Evolutionary conservation across 2,888 invertebrate genomes (phyloP).

Genomic region (Sinopyrophorus schimmeli): DNA sequence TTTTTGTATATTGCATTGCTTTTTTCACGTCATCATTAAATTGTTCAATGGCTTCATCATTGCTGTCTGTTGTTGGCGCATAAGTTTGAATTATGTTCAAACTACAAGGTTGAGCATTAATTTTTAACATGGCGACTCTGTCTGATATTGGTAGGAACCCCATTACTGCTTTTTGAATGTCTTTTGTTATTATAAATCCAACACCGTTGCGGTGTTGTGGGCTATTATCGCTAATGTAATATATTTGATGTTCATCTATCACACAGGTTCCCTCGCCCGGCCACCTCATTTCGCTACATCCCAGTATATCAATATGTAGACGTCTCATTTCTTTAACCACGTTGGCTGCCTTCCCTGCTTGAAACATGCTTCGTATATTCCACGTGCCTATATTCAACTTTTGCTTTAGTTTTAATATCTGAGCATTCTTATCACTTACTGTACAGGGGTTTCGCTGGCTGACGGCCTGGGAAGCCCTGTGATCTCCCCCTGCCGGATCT

Average conservation of each 20-base stretch:
- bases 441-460: too few relatives aligned
- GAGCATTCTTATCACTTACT: too few relatives aligned
- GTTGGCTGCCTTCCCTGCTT: slow-evolving; percentile 18
- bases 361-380: slow-evolving; percentile 9
- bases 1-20: slow-evolving; percentile 24
- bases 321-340: slow-evolving; percentile 15
- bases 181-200: slow-evolving; percentile 11
- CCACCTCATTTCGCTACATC: slow-evolving; percentile 27
- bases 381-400: slow-evolving; percentile 15
- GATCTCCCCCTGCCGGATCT: too few relatives aligned
- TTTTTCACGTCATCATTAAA: slow-evolving; percentile 14
- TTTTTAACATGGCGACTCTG: slow-evolving; percentile 11
- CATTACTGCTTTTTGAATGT: slow-evolving; percentile 10
- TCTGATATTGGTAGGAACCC: slow-evolving; percentile 22
- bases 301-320: slow-evolving; percentile 17
- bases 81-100: slow-evolving; percentile 33
- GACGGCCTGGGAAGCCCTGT: too few relatives aligned
- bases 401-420: too few relatives aligned
- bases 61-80: slow-evolving; percentile 28
- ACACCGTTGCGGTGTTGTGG: slow-evolving; percentile 21
- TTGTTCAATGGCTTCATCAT: slow-evolving; percentile 27
- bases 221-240: slow-evolving; percentile 26
- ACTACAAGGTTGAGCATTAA: slow-evolving; percentile 16
- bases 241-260: slow-evolving; percentile 19
- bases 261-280: slow-evolving; percentile 11